Base-by-base conservation (phyloP, 2,113 vertebrate genomes). In the Corythornis cristatus region DNA sequence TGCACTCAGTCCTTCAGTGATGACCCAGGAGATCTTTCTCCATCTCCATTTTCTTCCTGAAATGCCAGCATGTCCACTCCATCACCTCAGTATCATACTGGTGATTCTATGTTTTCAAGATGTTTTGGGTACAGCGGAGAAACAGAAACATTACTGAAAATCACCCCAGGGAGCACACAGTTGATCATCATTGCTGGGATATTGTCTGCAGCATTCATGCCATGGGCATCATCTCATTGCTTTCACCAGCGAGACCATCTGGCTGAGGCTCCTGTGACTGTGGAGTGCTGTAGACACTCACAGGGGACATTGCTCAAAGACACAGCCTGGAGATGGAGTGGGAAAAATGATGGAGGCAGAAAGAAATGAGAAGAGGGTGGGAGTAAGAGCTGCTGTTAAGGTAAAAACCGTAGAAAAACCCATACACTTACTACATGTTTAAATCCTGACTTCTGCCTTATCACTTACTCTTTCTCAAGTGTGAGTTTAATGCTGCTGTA, bases 101-200 rank as follows among this genome's bases (percentile, higher is more conserved):
- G 28, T 45, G 70, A 75, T 72, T 71, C 48, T 23, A 56, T 7
- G 2, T 37, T 77, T 92, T 89, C 56, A 84, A 78, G 82, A 86
- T 15, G 40, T 25, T 90, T 77, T 92, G 31, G 70, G 33, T 19
- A 46, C 18, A 46, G 43, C 1, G 2, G 50, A 76, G 37, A 76
- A 91, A 56, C 56, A 92, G 66, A 68, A 88, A 76, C 84, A 70
- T 62, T 81, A 60, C 42, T 71, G 42, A 73, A 95, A 94, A 83
- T 79, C 50, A 67, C 19, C 26, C 46, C 28, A 48, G 65, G 88
- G 68, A 94, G 15, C 31, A 76, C 42, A 31, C 0, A 0, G 65
- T 42, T 79, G 72, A 64, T 76, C 74, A 89, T 29, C 57, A 62
- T 46, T 13, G 6, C 33, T 46, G 31, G 29, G 28, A 67, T 92